Evolutionary conservation across 2,797 vertebrate genomes (phyloP), one percentile per base, ranked within the genome.

Genomic region (Lacerta agilis): DNA sequence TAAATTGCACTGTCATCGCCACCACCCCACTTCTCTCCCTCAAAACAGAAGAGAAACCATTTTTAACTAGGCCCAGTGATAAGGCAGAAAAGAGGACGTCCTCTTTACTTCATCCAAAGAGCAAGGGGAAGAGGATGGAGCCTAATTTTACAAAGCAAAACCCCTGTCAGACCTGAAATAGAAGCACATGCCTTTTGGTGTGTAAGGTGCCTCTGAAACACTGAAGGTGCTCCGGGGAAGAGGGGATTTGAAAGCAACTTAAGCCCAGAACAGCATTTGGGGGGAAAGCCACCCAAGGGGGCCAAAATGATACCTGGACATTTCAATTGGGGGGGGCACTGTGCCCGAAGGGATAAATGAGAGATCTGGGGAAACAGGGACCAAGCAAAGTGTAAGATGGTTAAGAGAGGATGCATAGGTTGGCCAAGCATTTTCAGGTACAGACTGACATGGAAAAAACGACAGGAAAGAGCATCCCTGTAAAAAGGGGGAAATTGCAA

Each of bases 21-120:
- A 8, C 38, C 3, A 15, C 55, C 33, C 36, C 72, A 73, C 27
- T 15, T 33, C 8, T 8, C 18, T 9, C 49, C 49, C 36, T 17
- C 20, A 10, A 25, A 33, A n/a, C 29, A 36, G 27, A 10, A 10
- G 58, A 83, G 49, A 36, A 3, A 41, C 85, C 8, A 75, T 55
- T 66, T 64, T 36, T 43, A 49, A 78, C 29, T 41, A 79, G 75
- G 85, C 85, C 85, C 76, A 8, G 36, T 73, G 75, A 83, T 72
- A 38, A 49, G 49, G 85, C 79, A 78, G n/a, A 61, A 80, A 1
- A 29, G 45, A 61, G 49, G 79, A 71, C 5, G 36, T 20, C 25
- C 33, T 36, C 49, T 45, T 66, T n/a, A 43, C 2, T 27, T 20
- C 23, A 13, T 11, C 23, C 29, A 36, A 49, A 38, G 18, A 55